A percentile compares a stretch with the other conserved stretches of the same genome.
These are phyloP conservation scores for Hippopotamyrus pictus DNA, from an alignment of 2,797 vertebrate species.

Conservation along the genomic window DNA sequence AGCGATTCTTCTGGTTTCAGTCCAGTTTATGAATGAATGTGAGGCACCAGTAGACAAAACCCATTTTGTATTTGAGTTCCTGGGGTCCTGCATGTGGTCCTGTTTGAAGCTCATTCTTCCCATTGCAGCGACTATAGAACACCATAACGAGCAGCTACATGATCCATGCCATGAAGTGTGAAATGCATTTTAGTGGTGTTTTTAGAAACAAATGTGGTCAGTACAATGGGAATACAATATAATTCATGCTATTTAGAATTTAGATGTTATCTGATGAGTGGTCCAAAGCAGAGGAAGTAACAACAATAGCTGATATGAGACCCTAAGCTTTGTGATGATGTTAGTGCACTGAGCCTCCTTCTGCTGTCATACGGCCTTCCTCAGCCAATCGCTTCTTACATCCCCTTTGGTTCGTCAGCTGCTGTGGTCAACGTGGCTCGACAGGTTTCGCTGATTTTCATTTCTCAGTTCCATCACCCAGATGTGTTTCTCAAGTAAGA, in stretches of 20 bases:
- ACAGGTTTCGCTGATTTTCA: not conserved
- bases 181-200: not conserved
- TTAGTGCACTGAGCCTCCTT: not conserved
- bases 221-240: not conserved
- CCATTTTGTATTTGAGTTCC: not conserved
- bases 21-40: not conserved
- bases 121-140: not conserved
- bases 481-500: not conserved
- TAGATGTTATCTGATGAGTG: not conserved
- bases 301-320: not conserved
- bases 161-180: not conserved
- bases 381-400: not conserved
- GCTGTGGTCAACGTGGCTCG: conserved; percentile 21
- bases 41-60: not conserved
- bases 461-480: not conserved
- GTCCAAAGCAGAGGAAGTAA: not conserved
- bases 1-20: not conserved
- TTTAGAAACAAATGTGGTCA: not conserved
- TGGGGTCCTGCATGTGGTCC: not conserved
- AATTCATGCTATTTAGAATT: not conserved
- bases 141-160: not conserved
- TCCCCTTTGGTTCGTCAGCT: conserved; percentile 19
- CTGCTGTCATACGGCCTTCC: not conserved
- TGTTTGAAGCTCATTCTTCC: not conserved
- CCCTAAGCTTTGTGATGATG: not conserved